Evolutionary conservation across 2,113 vertebrate genomes (phyloP).

Genomic region (Pogona vitticeps): DNA sequence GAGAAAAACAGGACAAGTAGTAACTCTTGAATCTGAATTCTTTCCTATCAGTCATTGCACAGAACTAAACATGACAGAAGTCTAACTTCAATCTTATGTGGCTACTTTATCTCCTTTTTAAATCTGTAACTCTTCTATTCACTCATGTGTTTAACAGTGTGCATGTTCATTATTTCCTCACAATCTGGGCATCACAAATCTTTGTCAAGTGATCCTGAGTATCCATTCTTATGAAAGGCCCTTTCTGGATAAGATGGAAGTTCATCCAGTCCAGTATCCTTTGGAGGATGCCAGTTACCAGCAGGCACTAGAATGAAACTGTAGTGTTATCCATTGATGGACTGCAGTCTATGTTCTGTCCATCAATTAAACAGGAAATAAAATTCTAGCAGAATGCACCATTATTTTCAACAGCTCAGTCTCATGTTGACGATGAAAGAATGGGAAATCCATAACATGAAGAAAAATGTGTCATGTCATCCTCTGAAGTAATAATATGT

Average conservation of each 20-base stretch:
- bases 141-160: too few relatives aligned
- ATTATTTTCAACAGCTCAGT: slow-evolving; percentile 5
- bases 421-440: accelerated
- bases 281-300: neutral
- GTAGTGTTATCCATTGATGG: neutral
- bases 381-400: neutral
- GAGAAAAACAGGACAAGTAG: too few relatives aligned
- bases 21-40: too few relatives aligned
- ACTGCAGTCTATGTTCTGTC: too few relatives aligned
- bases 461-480: neutral
- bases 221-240: neutral
- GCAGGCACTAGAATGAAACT: neutral
- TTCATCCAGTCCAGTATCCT: neutral
- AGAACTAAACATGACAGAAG: neutral
- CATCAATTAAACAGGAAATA: neutral
- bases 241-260: neutral
- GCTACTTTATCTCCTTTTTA: neutral
- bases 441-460: slow-evolving; percentile 2
- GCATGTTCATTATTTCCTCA: neutral
- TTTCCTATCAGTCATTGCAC: too few relatives aligned
- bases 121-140: neutral
- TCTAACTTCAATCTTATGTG: neutral
- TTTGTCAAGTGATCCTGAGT: neutral
- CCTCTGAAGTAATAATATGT: accelerated
- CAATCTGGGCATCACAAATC: neutral